Conservation (phyloP, 2,797 vertebrate species). For the Ceyx erithaca region DNA sequence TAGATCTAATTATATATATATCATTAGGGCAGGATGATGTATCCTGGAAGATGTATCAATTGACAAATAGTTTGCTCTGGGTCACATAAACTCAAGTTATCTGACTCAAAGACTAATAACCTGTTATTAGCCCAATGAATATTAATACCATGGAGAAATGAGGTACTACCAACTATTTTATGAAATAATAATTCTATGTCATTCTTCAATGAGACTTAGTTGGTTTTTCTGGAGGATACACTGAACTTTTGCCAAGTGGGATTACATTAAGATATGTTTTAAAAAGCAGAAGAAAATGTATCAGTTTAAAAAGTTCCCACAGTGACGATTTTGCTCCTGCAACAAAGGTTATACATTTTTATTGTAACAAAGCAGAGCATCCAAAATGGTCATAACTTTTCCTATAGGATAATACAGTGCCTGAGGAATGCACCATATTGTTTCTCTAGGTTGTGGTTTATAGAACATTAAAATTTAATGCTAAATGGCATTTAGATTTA, state of each 20-base stretch:
- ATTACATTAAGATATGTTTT: background rate
- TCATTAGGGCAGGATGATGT: background rate
- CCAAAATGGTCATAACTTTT: background rate
- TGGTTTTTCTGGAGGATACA: background rate
- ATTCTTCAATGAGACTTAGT: background rate
- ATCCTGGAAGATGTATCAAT: background rate
- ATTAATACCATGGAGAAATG: background rate
- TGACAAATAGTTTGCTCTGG: background rate
- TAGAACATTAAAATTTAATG: background rate
- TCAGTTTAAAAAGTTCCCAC: background rate
- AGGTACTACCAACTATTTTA: background rate
- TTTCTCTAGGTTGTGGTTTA: background rate
- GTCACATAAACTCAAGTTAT: background rate
- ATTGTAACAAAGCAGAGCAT: background rate
- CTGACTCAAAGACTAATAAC: background rate
- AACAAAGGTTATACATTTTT: background rate
- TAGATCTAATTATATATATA: background rate
- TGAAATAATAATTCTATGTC: background rate
- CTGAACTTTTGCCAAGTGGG: background rate
- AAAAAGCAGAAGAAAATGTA: background rate
- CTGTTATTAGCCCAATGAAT: background rate
- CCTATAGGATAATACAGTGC: background rate
- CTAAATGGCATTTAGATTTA: background rate
- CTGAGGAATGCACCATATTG: background rate
- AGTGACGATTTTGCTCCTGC: background rate